Evolutionary conservation across 2,113 vertebrate genomes (phyloP).

Genomic region (Pagrus major): DNA sequence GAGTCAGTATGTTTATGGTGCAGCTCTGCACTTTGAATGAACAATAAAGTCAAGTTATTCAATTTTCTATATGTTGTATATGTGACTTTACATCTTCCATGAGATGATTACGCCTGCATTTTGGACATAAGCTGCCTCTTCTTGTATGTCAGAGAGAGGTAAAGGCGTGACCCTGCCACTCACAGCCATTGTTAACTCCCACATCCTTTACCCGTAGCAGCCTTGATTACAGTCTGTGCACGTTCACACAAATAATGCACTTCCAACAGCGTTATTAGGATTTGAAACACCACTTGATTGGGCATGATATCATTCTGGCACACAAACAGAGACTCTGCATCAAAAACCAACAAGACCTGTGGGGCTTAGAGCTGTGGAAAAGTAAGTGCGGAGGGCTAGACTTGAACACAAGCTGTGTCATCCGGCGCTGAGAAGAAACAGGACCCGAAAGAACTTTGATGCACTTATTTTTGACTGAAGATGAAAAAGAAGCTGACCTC

Average conservation of each 20-base stretch:
- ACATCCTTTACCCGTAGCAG: constrained; percentile 66
- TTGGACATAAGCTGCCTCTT: constrained; percentile 22
- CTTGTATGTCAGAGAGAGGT: constrained; percentile 38
- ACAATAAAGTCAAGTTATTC: constrained; percentile 52
- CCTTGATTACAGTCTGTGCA: constrained; percentile 83
- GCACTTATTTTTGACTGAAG: constrained; percentile 70
- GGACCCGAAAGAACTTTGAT: constrained; percentile 68
- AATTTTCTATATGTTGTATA: constrained; percentile 27
- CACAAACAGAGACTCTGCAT: constrained; percentile 81
- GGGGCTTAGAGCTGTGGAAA: constrained; percentile 63
- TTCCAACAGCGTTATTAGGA: constrained; percentile 86
- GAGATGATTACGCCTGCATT: constrained; percentile 7
- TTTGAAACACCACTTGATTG: constrained; percentile 86
- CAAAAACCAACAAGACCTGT: constrained; percentile 76
- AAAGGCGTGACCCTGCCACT: constrained; percentile 69
- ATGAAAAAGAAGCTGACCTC: constrained; percentile 75
- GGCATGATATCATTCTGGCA: constrained; percentile 84
- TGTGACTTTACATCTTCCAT: constrained; percentile 19
- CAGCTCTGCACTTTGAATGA: constrained; percentile 41
- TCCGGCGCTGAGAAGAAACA: constrained; percentile 77
- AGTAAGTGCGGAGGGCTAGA: constrained; percentile 34
- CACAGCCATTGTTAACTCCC: constrained; percentile 74
- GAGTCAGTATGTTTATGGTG: constrained; percentile 51
- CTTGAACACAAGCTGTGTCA: constrained; percentile 53
- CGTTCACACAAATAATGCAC: constrained; percentile 84